Conservation (phyloP, 2,113 vertebrate genomes). For the Syrmaticus mikado region DNA sequence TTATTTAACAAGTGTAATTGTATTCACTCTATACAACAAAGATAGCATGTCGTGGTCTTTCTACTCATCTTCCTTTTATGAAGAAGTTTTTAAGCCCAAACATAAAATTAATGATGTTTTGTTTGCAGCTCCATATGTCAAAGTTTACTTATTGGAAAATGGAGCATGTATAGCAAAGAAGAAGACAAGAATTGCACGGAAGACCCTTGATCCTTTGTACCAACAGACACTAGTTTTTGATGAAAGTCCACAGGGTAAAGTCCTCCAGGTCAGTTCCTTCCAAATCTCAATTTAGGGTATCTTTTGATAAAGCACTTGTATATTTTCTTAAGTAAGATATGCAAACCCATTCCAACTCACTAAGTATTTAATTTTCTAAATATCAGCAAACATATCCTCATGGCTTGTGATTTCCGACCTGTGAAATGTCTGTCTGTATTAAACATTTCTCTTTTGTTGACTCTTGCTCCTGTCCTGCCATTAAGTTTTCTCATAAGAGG, state of each 20-base stretch:
- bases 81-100: not conserved
- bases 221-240: slow-evolving; percentile 96
- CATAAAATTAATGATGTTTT: slow-evolving; percentile 36
- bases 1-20: not conserved
- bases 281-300: slow-evolving; percentile 1
- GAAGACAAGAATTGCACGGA: slow-evolving; percentile 98
- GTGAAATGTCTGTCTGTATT: not conserved
- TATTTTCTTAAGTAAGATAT: not conserved
- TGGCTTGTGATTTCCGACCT: not conserved
- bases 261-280: slow-evolving; percentile 90
- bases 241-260: slow-evolving; percentile 97
- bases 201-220: slow-evolving; percentile 97
- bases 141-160: slow-evolving; percentile 97
- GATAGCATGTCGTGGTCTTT: not conserved
- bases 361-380: slow-evolving; percentile 27
- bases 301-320: not conserved
- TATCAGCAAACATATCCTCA: not conserved
- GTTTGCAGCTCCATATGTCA: slow-evolving; percentile 93
- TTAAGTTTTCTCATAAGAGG: not conserved
- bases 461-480: not conserved
- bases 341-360: not conserved
- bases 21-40: not conserved
- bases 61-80: slow-evolving; percentile 28
- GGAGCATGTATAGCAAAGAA: slow-evolving; percentile 97
- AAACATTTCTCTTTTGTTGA: not conserved